phyloP scores from a whole-genome alignment of 2,888 invertebrate species.

The Drosophila nigritarsus region DNA sequence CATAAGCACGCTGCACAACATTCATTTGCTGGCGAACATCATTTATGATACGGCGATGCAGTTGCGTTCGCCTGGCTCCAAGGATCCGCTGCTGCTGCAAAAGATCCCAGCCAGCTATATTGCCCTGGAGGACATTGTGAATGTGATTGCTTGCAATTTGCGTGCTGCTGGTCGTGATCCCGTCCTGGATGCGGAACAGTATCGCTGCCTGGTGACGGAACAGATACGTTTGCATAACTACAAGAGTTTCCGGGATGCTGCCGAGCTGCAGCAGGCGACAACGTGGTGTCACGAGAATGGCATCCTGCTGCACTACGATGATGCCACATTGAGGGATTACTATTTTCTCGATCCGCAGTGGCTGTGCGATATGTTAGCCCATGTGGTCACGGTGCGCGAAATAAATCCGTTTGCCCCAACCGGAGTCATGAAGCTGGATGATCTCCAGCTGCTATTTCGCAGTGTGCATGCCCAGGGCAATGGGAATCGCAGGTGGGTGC shows the following conservation, averaged over 20 bases:
- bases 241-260: conserved; percentile 89
- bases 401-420: conserved; percentile 97
- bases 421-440: conserved; percentile 97
- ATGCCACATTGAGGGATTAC: conserved; percentile 96
- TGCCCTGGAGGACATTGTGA: conserved; percentile 96
- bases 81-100: conserved; percentile 95
- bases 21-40: conserved; percentile 94
- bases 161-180: conserved; percentile 90
- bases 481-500: conserved; percentile 86
- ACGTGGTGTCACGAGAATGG: conserved; percentile 99
- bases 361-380: conserved; percentile 98
- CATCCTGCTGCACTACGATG: conserved; percentile 96
- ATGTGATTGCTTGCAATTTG: conserved; percentile 91
- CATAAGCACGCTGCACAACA: conserved; percentile 92
- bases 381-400: conserved; percentile 98
- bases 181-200: conserved; percentile 93
- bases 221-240: conserved; percentile 85
- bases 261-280: conserved; percentile 97
- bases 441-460: conserved; percentile 96
- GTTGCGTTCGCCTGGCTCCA: conserved; percentile 95
- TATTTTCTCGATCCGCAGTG: conserved; percentile 99
- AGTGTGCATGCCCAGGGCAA: conserved; percentile 91
- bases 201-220: conserved; percentile 85
- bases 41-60: conserved; percentile 97
- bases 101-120: conserved; percentile 98